Evolutionary conservation across 2,113 vertebrate species (phyloP).

Genomic region (Smithornis capensis): DNA sequence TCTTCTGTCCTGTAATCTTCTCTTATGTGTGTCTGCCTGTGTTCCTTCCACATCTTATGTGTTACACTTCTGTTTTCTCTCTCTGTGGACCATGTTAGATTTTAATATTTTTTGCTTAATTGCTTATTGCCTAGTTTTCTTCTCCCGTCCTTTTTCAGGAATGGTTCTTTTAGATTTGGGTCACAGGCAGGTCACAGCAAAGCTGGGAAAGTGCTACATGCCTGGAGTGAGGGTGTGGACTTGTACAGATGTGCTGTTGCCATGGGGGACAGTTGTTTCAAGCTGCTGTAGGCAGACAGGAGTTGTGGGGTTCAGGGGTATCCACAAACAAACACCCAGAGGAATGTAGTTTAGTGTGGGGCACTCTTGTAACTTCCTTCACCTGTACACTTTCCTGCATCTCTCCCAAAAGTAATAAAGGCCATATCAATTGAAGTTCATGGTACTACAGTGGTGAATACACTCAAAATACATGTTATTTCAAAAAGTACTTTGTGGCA

Average conservation of each 20-base stretch:
- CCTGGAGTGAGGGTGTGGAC: neutral
- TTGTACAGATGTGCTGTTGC: neutral
- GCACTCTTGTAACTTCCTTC: neutral
- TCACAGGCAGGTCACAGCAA: neutral
- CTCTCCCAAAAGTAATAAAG: neutral
- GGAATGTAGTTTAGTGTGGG: neutral
- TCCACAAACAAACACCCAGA: neutral
- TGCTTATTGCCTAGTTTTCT: neutral
- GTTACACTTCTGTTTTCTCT: neutral
- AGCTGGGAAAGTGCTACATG: neutral
- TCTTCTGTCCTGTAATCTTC: rapidly evolving
- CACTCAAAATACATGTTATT: neutral
- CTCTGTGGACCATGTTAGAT: neutral
- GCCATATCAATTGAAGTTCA: neutral
- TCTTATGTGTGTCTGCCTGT: neutral
- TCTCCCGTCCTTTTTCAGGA: neutral
- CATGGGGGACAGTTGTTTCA: neutral
- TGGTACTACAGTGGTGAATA: neutral
- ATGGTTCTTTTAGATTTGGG: neutral
- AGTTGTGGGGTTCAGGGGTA: neutral
- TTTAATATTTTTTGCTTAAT: neutral
- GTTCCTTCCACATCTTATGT: neutral
- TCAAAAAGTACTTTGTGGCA: neutral
- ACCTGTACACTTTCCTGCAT: neutral
- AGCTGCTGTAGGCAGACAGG: neutral